phyloP scores from a whole-genome alignment of 1,140 invertebrate species.

The Hylaeus volcanicus region DNA sequence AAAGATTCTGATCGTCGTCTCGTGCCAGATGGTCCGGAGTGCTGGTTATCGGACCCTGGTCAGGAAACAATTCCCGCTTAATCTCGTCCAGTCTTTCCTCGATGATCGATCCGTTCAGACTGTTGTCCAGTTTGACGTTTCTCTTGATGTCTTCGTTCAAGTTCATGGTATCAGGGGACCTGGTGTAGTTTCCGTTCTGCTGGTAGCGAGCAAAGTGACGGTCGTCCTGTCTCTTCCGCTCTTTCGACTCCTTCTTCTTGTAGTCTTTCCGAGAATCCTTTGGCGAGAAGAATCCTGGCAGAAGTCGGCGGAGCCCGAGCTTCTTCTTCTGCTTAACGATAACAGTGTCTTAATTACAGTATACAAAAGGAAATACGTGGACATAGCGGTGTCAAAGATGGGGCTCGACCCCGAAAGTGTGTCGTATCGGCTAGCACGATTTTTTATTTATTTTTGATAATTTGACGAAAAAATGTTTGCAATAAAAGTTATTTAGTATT shows the following conservation, averaged over 20 bases:
- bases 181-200: constrained; percentile 76
- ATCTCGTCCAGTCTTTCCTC: constrained; percentile 76
- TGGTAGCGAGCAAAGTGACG: constrained; percentile 74
- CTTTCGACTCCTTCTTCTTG: constrained; percentile 72
- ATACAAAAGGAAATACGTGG: too few species aligned
- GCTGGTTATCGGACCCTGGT: constrained; percentile 71
- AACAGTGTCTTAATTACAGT: too few species aligned
- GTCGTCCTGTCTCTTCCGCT: constrained; percentile 71
- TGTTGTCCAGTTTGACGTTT: constrained; percentile 76
- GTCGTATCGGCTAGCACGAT: too few species aligned
- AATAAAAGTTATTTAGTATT: too few species aligned
- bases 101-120: constrained; percentile 70
- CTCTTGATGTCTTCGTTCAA: constrained; percentile 76
- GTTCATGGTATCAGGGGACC: constrained; percentile 77
- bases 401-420: too few species aligned
- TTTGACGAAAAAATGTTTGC: too few species aligned
- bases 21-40: constrained; percentile 73
- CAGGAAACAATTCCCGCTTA: constrained; percentile 74
- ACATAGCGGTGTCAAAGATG: too few species aligned
- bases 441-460: too few species aligned
- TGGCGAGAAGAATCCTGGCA: constrained; percentile 75
- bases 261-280: constrained; percentile 76
- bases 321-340: constrained; percentile 72
- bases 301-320: constrained; percentile 69
- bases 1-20: constrained; percentile 45